Evolutionary conservation across 2,888 invertebrate genomes (phyloP).

Genomic region (Dryococelus australis): DNA sequence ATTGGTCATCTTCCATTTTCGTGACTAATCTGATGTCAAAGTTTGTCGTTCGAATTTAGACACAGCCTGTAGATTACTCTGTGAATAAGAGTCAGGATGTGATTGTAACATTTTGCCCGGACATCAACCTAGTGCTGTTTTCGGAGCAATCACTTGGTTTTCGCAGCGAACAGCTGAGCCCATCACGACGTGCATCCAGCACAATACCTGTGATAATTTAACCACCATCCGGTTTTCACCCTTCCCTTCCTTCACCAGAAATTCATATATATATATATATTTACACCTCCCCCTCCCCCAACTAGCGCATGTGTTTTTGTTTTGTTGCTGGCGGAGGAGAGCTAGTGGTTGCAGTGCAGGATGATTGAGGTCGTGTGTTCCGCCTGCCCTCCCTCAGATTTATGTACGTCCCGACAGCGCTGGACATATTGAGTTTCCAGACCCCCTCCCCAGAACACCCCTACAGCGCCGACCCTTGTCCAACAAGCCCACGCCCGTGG

Average conservation of each 20-base stretch:
- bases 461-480: neutral
- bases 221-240: neutral
- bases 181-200: neutral
- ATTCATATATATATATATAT: neutral
- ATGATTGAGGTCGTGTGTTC: neutral
- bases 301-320: neutral
- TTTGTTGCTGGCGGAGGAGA: neutral
- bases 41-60: no score
- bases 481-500: neutral
- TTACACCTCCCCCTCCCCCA: neutral
- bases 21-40: no score
- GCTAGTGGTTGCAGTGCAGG: neutral
- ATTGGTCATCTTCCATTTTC: no score
- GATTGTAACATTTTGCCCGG: no score
- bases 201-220: constrained; percentile 8
- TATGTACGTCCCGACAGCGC: constrained; percentile 9
- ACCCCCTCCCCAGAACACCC: neutral
- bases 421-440: neutral
- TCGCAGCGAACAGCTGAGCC: neutral
- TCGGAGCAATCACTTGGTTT: neutral
- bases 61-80: no score
- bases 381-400: neutral
- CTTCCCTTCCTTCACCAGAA: neutral
- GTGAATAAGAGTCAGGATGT: no score
- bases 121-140: neutral